A percentile compares a stretch with the other conserved stretches of the same genome.
These are phyloP conservation scores for Macroramphosus scolopax DNA, from an alignment of 2,797 vertebrate species.

Conservation along the genomic window DNA sequence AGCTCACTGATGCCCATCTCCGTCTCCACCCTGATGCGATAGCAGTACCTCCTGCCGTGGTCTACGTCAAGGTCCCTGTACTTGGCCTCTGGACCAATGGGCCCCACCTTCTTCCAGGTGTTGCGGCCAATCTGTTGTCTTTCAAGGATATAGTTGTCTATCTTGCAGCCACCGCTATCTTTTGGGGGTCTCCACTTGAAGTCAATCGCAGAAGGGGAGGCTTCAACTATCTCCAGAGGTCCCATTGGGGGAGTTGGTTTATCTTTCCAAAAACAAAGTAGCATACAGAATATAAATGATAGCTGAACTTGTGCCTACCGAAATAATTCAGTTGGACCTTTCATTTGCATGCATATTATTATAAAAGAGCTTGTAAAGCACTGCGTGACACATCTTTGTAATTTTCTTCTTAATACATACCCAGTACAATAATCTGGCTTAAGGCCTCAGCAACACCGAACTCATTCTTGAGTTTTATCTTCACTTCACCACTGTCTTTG, in stretches of 20 bases:
- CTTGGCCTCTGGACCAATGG: constrained; percentile 68
- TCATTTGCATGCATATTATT: background rate
- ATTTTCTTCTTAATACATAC: constrained; percentile 68
- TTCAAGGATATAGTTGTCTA: constrained; percentile 83
- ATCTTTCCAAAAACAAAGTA: too few relatives aligned
- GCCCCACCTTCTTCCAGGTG: constrained; percentile 86
- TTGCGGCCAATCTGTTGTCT: constrained; percentile 84
- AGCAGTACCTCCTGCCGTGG: constrained; percentile 84
- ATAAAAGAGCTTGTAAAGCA: background rate
- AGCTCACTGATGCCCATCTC: constrained; percentile 82
- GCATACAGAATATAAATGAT: too few relatives aligned
- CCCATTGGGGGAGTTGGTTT: constrained; percentile 87
- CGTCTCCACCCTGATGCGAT: constrained; percentile 84
- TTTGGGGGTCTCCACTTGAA: constrained; percentile 85
- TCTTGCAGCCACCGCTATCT: constrained; percentile 84
- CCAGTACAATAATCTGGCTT: constrained; percentile 79
- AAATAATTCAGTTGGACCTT: background rate
- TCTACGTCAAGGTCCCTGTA: constrained; percentile 84
- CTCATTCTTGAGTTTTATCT: constrained; percentile 86
- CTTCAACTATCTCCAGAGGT: constrained; percentile 84
- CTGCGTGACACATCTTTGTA: background rate
- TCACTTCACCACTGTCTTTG: constrained; percentile 85
- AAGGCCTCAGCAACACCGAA: constrained; percentile 79
- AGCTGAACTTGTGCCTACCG: too few relatives aligned
- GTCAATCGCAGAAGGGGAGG: constrained; percentile 71